Conservation (phyloP, 2,113 vertebrate species). For the Raja brachyura region DNA sequence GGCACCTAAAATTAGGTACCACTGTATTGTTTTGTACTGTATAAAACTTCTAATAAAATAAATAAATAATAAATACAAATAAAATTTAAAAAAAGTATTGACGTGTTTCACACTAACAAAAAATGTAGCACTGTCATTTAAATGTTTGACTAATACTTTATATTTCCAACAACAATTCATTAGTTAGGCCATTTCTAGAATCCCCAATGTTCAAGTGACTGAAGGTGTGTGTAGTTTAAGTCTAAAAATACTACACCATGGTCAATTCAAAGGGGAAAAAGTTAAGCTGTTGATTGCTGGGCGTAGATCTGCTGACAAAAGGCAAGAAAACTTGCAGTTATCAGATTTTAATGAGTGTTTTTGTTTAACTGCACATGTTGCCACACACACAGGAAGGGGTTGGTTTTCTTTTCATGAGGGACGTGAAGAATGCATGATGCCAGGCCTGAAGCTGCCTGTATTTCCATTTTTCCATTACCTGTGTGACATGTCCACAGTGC, state of each 20-base stretch:
- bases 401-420: neutral
- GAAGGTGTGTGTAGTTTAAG: neutral
- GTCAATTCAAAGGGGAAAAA: neutral
- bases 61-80: no score
- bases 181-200: neutral
- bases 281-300: neutral
- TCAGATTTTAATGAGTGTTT: no score
- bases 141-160: neutral
- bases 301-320: neutral
- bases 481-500: neutral
- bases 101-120: neutral
- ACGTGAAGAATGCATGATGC: neutral
- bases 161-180: neutral
- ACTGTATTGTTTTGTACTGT: no score
- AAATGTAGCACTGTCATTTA: neutral
- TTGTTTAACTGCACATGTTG: neutral
- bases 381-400: neutral
- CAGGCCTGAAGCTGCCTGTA: neutral
- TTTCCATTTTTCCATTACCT: neutral
- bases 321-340: neutral
- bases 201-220: neutral
- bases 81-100: conserved; percentile 5
- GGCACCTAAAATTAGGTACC: no score
- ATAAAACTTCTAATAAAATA: no score
- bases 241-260: neutral